These are phyloP conservation scores for Phoxinus phoxinus DNA, from an alignment of 2,113 vertebrate genomes.

Conservation along the genomic window DNA sequence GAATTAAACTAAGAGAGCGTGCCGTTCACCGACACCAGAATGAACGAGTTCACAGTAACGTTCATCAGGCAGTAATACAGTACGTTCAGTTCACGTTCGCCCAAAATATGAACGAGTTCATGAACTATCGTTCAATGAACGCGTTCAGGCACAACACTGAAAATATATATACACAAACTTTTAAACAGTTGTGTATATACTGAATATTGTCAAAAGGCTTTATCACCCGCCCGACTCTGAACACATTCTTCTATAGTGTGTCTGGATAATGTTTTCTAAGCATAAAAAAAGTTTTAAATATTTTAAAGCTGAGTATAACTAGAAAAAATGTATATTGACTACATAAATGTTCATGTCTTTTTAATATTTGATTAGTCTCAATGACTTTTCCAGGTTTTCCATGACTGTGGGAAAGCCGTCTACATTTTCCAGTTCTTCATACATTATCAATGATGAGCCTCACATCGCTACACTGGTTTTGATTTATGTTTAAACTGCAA, in stretches of 20 bases:
- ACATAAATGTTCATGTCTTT: neutral
- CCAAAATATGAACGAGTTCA: no score
- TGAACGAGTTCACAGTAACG: no score
- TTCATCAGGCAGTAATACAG: no score
- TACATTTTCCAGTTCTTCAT: constrained; percentile 21
- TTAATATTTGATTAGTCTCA: constrained; percentile 19
- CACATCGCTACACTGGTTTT: neutral
- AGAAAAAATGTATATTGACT: neutral
- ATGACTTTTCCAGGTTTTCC: constrained; percentile 6
- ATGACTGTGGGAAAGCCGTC: neutral
- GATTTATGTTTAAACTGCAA: constrained; percentile 2
- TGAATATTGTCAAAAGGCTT: neutral
- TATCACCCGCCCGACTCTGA: neutral
- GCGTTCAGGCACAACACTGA: no score
- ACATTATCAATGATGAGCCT: constrained; percentile 6
- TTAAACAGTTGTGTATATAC: neutral
- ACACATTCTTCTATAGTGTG: neutral
- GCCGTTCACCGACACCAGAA: no score
- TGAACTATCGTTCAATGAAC: no score
- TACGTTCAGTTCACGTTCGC: no score
- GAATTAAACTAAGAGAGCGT: no score
- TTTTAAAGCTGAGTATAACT: neutral
- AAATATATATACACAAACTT: neutral
- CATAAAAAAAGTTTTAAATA: neutral
- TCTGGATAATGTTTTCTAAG: constrained; percentile 5